Evolutionary conservation across 2,113 vertebrate species (phyloP), one percentile per base, ranked within the genome.

Genomic region (Burhinus bistriatus): DNA sequence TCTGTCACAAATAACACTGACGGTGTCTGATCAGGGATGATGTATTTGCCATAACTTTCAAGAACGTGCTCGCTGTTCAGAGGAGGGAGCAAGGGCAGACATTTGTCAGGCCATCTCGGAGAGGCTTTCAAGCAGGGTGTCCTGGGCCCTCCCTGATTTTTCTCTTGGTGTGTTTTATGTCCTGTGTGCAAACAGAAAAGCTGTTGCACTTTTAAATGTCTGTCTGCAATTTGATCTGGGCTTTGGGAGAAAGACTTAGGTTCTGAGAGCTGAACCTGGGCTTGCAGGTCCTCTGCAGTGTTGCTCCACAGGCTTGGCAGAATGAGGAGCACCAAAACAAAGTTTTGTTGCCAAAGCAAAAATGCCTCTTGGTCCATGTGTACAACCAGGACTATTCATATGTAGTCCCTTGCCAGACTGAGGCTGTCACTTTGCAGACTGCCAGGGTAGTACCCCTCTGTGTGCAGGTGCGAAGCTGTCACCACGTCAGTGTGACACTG

Each of bases 21-120:
- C 29, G 15, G 21, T 59, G 52, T 51, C 54, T 81, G 38, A 36
- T 5, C 29, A 68, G 40, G 59, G 59, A 19, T 21, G 32, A 44
- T 69, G 25, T 36, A 18, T 34, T 62, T 77, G 36, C 32, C 83
- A 47, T 45, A 61, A 38, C 32, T 40, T 73, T 38, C 44, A 73
- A 64, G 19, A 70, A 16, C 2, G 0, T 38, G 9, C 17, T 57
- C 6, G 78, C 45, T 82, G 32, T 49, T 85, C 14, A 15, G 73
- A 44, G 55, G 9, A 51, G 34, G 9, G 15, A 87, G 32, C 2
- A 5, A 64, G 27, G 40, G 7, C 18, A 54, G 15, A 14, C 3
- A 2, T 40, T 81, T 72, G 7, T 20, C 21, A 36, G 13, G 49
- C 0, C 0, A 12, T 59, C 25, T 40, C 1, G 1, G 72, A 76